phyloP scores from a whole-genome alignment of 2,797 vertebrate species.

The Triplophysa yarkandensis region DNA sequence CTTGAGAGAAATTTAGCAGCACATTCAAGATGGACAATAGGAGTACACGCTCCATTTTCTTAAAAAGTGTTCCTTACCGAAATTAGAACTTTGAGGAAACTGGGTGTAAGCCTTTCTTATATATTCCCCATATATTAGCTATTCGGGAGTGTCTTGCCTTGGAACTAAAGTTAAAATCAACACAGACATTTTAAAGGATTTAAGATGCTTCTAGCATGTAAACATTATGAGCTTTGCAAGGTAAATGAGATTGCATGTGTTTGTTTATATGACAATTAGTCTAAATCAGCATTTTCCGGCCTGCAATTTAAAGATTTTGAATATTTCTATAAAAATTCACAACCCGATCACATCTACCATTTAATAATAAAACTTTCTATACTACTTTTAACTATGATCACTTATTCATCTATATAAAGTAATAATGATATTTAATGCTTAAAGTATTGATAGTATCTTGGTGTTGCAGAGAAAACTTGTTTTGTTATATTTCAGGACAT shows the following conservation, averaged over 20 bases:
- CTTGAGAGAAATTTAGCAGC: slow-evolving; percentile 33
- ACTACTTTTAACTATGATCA: background rate
- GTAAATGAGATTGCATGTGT: background rate
- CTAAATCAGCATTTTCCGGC: background rate
- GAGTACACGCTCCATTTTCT: slow-evolving; percentile 35
- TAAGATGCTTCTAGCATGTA: slow-evolving; percentile 5
- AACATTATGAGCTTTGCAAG: background rate
- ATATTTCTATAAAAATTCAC: background rate
- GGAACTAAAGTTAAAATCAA: slow-evolving; percentile 27
- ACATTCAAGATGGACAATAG: slow-evolving; percentile 27
- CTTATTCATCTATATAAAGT: background rate
- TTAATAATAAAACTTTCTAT: background rate
- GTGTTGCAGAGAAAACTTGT: background rate
- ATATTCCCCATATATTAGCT: background rate
- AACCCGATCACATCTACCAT: background rate
- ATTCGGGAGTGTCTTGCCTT: slow-evolving; percentile 8
- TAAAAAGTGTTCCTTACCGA: slow-evolving; percentile 6
- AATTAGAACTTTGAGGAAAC: slow-evolving; percentile 7
- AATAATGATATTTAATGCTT: background rate
- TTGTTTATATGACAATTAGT: slow-evolving; percentile 17
- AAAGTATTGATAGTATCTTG: background rate
- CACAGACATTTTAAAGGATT: slow-evolving; percentile 23
- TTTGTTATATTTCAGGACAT: background rate
- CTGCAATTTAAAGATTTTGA: background rate
- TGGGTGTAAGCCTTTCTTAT: slow-evolving; percentile 6